Evolutionary conservation across 1,140 invertebrate species (phyloP), one percentile per base, ranked within the genome.

Genomic region (Zophobas atratus): DNA sequence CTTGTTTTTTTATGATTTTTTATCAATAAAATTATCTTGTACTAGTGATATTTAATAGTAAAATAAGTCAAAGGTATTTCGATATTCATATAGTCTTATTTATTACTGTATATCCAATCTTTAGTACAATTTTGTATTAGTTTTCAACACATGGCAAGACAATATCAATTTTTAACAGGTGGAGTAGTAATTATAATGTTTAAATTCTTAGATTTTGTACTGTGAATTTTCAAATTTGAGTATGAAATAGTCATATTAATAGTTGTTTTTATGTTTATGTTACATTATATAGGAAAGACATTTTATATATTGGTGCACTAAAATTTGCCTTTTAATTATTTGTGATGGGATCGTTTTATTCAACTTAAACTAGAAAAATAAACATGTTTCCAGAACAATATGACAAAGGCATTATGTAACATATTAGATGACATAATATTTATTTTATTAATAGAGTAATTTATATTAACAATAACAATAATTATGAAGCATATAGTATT

Each of bases 361-460:
- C 2, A 20, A 4, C 3, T 2, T 51, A n/a, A 51, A 34, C 34
- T 71, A 48, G 33, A 51, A 72, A 33, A 72, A 32, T n/a, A 35
- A 53, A 72, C 48, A 51, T 72, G 48, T 73, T 73, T 73, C 71
- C 71, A 73, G 38, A 55, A 73, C 33, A 73, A 73, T 73, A 73
- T 73, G 56, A 41, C 49, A 73, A 73, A 73, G 71, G 71, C 71
- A 73, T 73, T 73, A 77, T 70, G 75, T 77, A 77, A 77, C 56
- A 73, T 70, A 72, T 43, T 72, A 77, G 76, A 81, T 41, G 71
- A 81, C 60, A 63, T 20, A 32, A 3, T 81, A 81, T 81, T 81
- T 81, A 81, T 79, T 81, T 81, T 81, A 81, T 77, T 79, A 81
- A 81, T 79, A 81, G 78, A 79, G 80, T 81, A 79, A 81, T 79